These are phyloP conservation scores for Dipodomys stephensi DNA, from an alignment of 2,113 vertebrate genomes.

Conservation along the genomic window DNA sequence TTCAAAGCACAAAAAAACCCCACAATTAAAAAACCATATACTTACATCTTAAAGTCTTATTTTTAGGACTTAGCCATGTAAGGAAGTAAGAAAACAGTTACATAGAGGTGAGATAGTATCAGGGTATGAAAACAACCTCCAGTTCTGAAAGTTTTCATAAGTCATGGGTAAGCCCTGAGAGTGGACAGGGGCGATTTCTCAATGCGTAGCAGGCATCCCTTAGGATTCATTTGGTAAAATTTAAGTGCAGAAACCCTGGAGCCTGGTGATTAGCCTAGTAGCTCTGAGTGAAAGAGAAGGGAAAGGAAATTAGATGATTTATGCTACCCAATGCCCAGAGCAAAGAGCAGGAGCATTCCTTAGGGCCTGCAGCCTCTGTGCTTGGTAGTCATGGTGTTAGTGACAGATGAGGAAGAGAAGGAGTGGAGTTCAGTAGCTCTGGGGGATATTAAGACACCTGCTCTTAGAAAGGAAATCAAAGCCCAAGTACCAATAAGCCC, in stretches of 20 bases:
- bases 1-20: constrained; percentile 52
- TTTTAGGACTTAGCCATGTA: constrained; percentile 29
- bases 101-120: constrained; percentile 41
- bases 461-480: background rate
- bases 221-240: background rate
- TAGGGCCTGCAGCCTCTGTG: background rate
- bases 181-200: background rate
- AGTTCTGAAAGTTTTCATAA: background rate
- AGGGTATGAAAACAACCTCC: background rate
- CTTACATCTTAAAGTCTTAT: constrained; percentile 1
- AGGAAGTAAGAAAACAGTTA: constrained; percentile 23
- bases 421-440: background rate
- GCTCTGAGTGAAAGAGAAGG: background rate
- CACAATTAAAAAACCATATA: background rate
- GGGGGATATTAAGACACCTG: background rate
- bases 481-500: background rate
- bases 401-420: background rate
- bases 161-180: background rate
- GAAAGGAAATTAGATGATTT: background rate
- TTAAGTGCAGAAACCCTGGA: background rate
- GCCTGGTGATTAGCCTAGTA: background rate
- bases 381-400: accelerated
- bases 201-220: accelerated
- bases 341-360: accelerated
- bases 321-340: too few species aligned